Evolutionary conservation across 2,113 vertebrate genomes (phyloP).

Genomic region (Panthera tigris): DNA sequence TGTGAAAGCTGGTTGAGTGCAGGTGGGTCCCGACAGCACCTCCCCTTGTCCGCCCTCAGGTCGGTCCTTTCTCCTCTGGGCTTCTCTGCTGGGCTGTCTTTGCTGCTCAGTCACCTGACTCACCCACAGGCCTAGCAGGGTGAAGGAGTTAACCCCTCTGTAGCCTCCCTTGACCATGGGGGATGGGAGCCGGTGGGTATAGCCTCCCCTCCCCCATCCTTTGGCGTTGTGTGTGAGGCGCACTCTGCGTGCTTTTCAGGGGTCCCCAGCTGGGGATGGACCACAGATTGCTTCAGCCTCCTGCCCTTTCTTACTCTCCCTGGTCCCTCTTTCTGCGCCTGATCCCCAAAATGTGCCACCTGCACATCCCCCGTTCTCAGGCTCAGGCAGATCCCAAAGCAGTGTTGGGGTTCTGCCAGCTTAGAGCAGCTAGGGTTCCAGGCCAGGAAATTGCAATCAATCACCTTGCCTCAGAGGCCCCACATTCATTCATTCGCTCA

Average conservation of each 20-base stretch:
- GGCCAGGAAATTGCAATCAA: not conserved
- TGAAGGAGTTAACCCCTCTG: not conserved
- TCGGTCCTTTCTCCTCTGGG: not conserved
- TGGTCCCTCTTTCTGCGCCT: not conserved
- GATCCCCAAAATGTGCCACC: not conserved
- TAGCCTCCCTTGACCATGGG: not conserved
- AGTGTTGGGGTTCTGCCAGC: not conserved
- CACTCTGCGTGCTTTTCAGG: not conserved
- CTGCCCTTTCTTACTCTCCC: not conserved
- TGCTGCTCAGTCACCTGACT: not conserved
- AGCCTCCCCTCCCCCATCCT: not conserved
- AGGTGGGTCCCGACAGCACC: fast-evolving
- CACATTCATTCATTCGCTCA: fast-evolving
- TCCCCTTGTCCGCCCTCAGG: fast-evolving
- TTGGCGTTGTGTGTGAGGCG: not conserved
- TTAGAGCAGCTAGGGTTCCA: not conserved
- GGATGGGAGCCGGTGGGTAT: fast-evolving
- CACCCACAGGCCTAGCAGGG: fast-evolving
- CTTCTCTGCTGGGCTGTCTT: not conserved
- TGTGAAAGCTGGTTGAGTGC: fast-evolving
- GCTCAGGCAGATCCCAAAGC: not conserved
- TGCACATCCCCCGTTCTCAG: not conserved
- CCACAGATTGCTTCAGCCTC: not conserved
- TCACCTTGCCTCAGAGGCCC: not conserved
- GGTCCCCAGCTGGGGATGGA: not conserved